Percentiles rank a stretch among this genome's conserved stretches.
Conservation (phyloP, 2,113 vertebrate species). For the Centropus unirufus region DNA sequence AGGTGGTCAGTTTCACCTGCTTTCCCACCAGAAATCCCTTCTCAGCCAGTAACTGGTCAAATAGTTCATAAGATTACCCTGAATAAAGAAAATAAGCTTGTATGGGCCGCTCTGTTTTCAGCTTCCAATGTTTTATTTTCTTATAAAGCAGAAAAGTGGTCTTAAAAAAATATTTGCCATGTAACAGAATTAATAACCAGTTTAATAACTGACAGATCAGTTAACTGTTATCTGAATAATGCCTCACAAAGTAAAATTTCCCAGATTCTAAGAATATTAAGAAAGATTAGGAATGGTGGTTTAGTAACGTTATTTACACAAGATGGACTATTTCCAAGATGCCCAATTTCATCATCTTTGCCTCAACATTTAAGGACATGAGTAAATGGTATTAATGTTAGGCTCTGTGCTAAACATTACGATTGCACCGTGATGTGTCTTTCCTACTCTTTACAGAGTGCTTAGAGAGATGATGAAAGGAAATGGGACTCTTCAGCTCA, state of each 20-base stretch:
- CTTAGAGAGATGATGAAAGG: not conserved
- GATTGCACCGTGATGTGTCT: not conserved
- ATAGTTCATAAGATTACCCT: not conserved
- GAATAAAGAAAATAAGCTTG: not conserved
- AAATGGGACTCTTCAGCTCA: not conserved
- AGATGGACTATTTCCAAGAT: not conserved
- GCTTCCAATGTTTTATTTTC: not conserved
- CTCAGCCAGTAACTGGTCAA: not conserved
- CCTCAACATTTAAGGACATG: not conserved
- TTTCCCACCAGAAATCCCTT: not conserved
- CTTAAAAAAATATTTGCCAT: not conserved
- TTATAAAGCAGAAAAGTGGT: not conserved
- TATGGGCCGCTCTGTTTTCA: not conserved
- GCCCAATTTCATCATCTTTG: not conserved
- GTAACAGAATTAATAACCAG: not conserved
- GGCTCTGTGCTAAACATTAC: not conserved
- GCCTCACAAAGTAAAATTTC: not conserved
- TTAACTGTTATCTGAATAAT: not conserved
- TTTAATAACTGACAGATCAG: not conserved
- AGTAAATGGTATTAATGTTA: not conserved
- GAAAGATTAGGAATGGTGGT: not conserved
- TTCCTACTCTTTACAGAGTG: not conserved
- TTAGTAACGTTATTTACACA: not conserved
- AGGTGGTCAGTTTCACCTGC: not conserved
- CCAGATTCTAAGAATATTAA: not conserved